Conservation (phyloP, 2,797 vertebrate species). For the Pempheris klunzingeri region DNA sequence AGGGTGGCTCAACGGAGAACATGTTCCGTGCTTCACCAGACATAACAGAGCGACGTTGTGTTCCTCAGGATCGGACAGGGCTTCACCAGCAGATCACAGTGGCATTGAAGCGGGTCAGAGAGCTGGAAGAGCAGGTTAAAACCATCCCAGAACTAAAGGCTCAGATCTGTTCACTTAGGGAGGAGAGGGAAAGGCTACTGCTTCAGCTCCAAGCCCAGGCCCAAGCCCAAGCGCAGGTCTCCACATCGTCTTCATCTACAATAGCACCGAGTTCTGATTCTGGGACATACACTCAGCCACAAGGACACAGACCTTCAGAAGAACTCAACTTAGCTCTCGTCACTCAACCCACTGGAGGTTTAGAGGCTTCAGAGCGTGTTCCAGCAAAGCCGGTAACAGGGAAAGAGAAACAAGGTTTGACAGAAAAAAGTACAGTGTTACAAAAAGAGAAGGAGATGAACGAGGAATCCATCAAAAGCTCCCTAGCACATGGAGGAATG, state of each 20-base stretch:
- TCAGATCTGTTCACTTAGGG: slow-evolving; percentile 82
- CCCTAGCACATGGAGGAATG: slow-evolving; percentile 29
- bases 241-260: slow-evolving; percentile 39
- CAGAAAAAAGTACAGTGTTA: slow-evolving; percentile 44
- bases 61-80: slow-evolving; percentile 74
- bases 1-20: slow-evolving; percentile 80
- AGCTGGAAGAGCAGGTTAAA: slow-evolving; percentile 87
- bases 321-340: slow-evolving; percentile 64
- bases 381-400: slow-evolving; percentile 42
- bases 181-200: slow-evolving; percentile 78
- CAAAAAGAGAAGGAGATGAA: slow-evolving; percentile 37
- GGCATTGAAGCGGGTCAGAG: slow-evolving; percentile 82
- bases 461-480: slow-evolving; percentile 33
- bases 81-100: slow-evolving; percentile 87
- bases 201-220: slow-evolving; percentile 79
- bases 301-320: slow-evolving; percentile 59
- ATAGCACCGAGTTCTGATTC: slow-evolving; percentile 30
- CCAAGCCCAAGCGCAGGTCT: slow-evolving; percentile 58
- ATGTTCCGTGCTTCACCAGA: slow-evolving; percentile 78
- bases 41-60: slow-evolving; percentile 52
- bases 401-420: slow-evolving; percentile 41
- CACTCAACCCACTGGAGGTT: slow-evolving; percentile 52
- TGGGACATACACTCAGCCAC: slow-evolving; percentile 33
- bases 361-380: slow-evolving; percentile 43
- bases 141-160: slow-evolving; percentile 83